Evolutionary conservation across 1,140 invertebrate genomes (phyloP).

Genomic region (Platorchestia sp.): DNA sequence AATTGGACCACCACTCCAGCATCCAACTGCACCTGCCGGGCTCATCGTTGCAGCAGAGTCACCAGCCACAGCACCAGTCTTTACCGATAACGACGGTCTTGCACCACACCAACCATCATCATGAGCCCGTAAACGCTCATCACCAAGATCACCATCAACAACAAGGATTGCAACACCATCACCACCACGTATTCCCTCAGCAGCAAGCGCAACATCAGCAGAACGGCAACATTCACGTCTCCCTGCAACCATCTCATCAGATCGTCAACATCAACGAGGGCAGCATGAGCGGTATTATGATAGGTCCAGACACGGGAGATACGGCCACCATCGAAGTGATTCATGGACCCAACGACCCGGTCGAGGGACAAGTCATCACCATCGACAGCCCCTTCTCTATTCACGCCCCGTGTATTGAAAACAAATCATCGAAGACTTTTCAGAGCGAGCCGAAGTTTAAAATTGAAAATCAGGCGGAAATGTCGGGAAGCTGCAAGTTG

Average conservation of each 20-base stretch:
- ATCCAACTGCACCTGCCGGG: conserved; percentile 2
- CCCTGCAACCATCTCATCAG: neutral
- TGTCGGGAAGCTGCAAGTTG: neutral
- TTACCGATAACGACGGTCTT: conserved; percentile 2
- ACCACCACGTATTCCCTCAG: conserved; percentile 3
- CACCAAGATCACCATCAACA: neutral
- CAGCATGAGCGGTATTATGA: conserved; percentile 6
- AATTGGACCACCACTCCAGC: neutral
- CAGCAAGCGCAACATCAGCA: neutral
- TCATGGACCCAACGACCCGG: neutral
- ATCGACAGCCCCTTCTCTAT: conserved; percentile 44
- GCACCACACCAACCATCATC: conserved; percentile 26
- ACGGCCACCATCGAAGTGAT: neutral
- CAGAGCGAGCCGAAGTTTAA: neutral
- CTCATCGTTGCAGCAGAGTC: neutral
- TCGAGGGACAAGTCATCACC: neutral
- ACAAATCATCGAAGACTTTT: neutral
- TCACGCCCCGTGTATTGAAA: neutral
- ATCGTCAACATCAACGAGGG: conserved; percentile 14
- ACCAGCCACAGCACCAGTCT: neutral
- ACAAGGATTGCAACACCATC: neutral
- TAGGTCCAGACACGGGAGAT: neutral
- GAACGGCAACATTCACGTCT: conserved; percentile 2
- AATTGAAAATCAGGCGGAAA: neutral
- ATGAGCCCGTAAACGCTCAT: neutral